phyloP scores from a whole-genome alignment of 1,140 invertebrate species.

The Panagrolaimus sp. region DNA sequence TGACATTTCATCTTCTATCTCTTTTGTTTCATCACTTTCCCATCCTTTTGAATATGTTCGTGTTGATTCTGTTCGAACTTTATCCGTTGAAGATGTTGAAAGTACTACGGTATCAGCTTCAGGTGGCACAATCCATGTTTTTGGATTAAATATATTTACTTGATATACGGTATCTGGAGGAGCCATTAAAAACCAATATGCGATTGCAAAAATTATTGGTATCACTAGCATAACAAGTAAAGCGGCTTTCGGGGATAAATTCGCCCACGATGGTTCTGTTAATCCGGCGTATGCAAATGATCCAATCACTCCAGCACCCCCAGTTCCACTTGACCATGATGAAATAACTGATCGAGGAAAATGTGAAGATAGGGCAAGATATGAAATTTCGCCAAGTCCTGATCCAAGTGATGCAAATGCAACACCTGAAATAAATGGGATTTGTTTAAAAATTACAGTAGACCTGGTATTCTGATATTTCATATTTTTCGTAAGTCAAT shows the following conservation, averaged over 20 bases:
- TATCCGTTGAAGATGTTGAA: constrained; percentile 67
- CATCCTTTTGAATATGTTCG: not conserved
- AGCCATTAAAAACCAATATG: constrained; percentile 40
- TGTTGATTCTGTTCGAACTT: not conserved
- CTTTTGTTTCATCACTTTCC: not conserved
- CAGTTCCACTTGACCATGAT: constrained; percentile 54
- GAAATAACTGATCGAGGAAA: constrained; percentile 27
- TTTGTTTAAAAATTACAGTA: too few species aligned
- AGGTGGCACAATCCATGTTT: constrained; percentile 13
- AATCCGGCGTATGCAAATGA: constrained; percentile 52
- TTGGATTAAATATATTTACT: constrained; percentile 16
- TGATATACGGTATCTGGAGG: constrained; percentile 15
- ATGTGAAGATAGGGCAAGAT: constrained; percentile 44
- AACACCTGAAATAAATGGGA: constrained; percentile 26
- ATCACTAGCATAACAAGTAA: constrained; percentile 47
- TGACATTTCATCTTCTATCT: not conserved
- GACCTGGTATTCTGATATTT: too few species aligned
- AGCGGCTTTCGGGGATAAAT: constrained; percentile 36
- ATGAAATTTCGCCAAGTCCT: constrained; percentile 45
- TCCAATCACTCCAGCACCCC: constrained; percentile 54
- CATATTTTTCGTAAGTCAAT: too few species aligned
- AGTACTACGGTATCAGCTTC: constrained; percentile 67
- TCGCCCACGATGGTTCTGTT: constrained; percentile 40
- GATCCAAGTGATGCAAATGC: constrained; percentile 42
- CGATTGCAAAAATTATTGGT: constrained; percentile 41